Percentiles rank a stretch among this genome's conserved stretches.
Conservation (phyloP, 2,113 vertebrate species). For the Tautogolabrus adspersus region DNA sequence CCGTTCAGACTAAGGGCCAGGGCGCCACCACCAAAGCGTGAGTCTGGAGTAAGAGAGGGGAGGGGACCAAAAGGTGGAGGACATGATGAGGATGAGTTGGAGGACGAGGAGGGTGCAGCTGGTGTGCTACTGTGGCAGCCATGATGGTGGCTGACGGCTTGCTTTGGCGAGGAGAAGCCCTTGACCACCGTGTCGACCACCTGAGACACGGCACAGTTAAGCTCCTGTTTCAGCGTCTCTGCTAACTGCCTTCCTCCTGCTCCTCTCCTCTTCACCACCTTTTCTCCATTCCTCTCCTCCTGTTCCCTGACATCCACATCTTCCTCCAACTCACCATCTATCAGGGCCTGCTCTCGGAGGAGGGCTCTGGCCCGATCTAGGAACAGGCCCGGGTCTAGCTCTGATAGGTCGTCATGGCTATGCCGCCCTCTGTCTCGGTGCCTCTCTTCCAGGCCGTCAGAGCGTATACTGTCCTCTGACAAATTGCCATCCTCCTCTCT, state of each 20-base stretch:
- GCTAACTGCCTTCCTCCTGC: conserved; percentile 90
- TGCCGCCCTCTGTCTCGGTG: conserved; percentile 70
- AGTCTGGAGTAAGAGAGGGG: conserved; percentile 72
- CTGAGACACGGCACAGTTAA: conserved; percentile 97
- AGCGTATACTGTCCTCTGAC: conserved; percentile 97
- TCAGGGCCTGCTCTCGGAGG: conserved; percentile 91
- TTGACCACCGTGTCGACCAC: conserved; percentile 99
- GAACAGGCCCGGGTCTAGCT: conserved; percentile 95
- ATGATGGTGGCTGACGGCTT: conserved; percentile 87
- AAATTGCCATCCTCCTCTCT: conserved; percentile 96
- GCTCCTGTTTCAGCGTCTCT: conserved; percentile 97
- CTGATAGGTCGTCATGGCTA: conserved; percentile 86
- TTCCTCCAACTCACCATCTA: conserved; percentile 80
- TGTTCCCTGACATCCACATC: conserved; percentile 86
- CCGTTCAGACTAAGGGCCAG: conserved; percentile 81
- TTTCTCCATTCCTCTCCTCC: conserved; percentile 86
- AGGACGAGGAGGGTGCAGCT: conserved; percentile 83
- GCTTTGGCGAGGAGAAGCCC: conserved; percentile 93
- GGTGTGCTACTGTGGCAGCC: conserved; percentile 82
- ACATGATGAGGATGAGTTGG: conserved; percentile 75
- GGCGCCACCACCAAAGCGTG: conserved; percentile 62
- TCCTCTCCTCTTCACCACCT: conserved; percentile 86
- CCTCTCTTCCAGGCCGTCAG: conserved; percentile 89
- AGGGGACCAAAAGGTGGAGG: conserved; percentile 73
- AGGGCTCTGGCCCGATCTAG: conserved; percentile 93